Percentiles rank a stretch among this genome's conserved stretches.
Conservation (phyloP, 2,888 invertebrate genomes). For the Cephus pygmeus region DNA sequence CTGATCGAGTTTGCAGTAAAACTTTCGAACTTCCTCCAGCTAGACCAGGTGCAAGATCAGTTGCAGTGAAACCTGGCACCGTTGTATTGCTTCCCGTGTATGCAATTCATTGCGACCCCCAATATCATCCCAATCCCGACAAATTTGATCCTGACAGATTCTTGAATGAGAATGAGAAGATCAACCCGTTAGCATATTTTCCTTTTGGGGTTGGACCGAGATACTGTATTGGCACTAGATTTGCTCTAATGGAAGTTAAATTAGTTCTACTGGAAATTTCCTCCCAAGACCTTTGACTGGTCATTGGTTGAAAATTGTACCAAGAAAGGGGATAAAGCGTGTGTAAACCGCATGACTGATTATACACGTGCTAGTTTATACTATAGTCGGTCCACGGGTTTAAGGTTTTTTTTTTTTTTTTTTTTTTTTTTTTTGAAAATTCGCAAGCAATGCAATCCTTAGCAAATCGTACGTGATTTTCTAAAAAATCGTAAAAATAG, state of each 20-base stretch:
- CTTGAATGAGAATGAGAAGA: slow-evolving; percentile 38
- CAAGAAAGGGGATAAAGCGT: too few species aligned
- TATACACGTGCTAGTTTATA: too few species aligned
- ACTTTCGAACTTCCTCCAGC: slow-evolving; percentile 55
- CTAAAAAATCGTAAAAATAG: too few species aligned
- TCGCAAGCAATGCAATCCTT: too few species aligned
- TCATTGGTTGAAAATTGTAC: too few species aligned
- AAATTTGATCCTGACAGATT: slow-evolving; percentile 65
- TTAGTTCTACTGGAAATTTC: slow-evolving; percentile 19
- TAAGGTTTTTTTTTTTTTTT: too few species aligned
- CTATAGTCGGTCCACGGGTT: too few species aligned
- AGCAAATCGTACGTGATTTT: too few species aligned
- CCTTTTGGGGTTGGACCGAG: slow-evolving; percentile 62
- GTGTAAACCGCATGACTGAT: too few species aligned
- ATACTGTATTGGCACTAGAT: slow-evolving; percentile 56
- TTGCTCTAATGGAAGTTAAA: slow-evolving; percentile 43
- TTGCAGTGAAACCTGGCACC: slow-evolving; percentile 49
- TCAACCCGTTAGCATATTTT: slow-evolving; percentile 52
- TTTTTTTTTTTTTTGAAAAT: too few species aligned
- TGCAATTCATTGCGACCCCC: slow-evolving; percentile 58
- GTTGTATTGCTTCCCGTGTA: slow-evolving; percentile 54
- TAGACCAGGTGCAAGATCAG: slow-evolving; percentile 48
- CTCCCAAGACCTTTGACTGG: too few species aligned
- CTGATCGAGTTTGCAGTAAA: slow-evolving; percentile 54
- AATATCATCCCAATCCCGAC: slow-evolving; percentile 58